These are phyloP conservation scores for Spea hammondii DNA, from an alignment of 2,797 vertebrate species.

Conservation along the genomic window DNA sequence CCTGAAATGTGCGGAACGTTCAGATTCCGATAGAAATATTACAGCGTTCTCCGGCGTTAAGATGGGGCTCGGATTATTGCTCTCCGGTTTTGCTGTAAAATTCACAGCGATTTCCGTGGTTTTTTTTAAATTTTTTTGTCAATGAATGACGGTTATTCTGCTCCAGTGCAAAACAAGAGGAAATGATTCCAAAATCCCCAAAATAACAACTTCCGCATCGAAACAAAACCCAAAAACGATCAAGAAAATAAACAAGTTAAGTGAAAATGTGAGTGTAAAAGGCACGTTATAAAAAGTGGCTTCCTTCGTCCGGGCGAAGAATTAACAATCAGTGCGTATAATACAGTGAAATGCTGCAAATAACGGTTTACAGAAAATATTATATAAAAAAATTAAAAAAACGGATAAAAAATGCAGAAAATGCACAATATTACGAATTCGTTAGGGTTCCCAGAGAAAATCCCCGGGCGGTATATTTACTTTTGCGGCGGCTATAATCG, in stretches of 20 bases:
- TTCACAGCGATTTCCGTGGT: background rate
- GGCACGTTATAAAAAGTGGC: slow-evolving; percentile 18
- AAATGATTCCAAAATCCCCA: slow-evolving; percentile 2
- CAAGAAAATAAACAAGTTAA: slow-evolving; percentile 15
- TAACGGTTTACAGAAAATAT: too few relatives aligned
- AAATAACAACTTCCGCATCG: slow-evolving; percentile 8
- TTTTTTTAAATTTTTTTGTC: background rate
- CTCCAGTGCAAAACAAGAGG: slow-evolving; percentile 4
- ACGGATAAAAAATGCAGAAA: too few relatives aligned
- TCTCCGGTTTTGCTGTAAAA: slow-evolving; percentile 6
- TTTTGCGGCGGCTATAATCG: too few relatives aligned
- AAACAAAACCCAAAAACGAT: background rate
- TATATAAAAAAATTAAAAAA: too few relatives aligned
- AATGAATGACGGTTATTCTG: background rate
- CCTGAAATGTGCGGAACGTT: slow-evolving; percentile 44
- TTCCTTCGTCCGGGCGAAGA: background rate
- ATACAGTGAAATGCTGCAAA: background rate
- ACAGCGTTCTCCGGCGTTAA: background rate
- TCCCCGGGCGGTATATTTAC: too few relatives aligned
- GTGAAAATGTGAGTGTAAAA: background rate
- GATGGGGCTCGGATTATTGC: background rate
- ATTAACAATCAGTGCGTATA: slow-evolving; percentile 11
- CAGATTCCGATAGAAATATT: slow-evolving; percentile 25
- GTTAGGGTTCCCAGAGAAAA: too few relatives aligned
- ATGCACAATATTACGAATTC: too few relatives aligned